These are phyloP conservation scores for Drymonia ruficornis DNA, from an alignment of 2,888 invertebrate species.

Conservation along the genomic window DNA sequence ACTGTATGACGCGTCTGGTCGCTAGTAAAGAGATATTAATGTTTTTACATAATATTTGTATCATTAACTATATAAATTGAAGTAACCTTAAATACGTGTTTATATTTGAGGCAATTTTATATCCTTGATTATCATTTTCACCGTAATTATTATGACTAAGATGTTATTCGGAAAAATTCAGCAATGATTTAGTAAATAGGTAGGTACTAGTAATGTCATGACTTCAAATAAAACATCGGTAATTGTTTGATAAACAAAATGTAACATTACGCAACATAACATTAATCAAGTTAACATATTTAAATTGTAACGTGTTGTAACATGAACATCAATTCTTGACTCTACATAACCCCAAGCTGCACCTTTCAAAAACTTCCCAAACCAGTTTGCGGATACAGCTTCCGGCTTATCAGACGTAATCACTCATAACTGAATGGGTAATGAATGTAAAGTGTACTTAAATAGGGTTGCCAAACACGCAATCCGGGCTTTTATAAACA, in stretches of 20 bases:
- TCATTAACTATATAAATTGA: neutral
- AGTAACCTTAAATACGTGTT: too few relatives aligned
- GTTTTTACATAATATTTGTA: too few relatives aligned
- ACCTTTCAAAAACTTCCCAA: slow-evolving; percentile 67
- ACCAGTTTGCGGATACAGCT: slow-evolving; percentile 59
- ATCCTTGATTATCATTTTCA: too few relatives aligned
- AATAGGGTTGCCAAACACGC: neutral
- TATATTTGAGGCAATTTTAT: too few relatives aligned
- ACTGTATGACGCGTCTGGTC: neutral
- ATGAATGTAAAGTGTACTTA: slow-evolving; percentile 12
- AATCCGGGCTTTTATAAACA: too few relatives aligned
- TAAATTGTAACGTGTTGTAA: slow-evolving; percentile 21
- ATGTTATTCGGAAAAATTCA: too few relatives aligned
- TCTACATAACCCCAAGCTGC: slow-evolving; percentile 50
- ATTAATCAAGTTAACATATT: slow-evolving; percentile 20
- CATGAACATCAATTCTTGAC: slow-evolving; percentile 20
- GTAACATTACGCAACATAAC: slow-evolving; percentile 14
- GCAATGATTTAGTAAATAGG: too few relatives aligned
- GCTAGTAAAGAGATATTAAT: neutral
- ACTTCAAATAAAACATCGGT: too few relatives aligned
- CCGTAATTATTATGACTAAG: too few relatives aligned
- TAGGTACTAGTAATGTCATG: too few relatives aligned
- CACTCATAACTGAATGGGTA: slow-evolving; percentile 35
- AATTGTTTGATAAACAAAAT: neutral
- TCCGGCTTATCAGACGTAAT: slow-evolving; percentile 58